Evolutionary conservation across 2,888 invertebrate genomes (phyloP), one percentile per base, ranked within the genome.

Genomic region (Protodeltote pygarga): DNA sequence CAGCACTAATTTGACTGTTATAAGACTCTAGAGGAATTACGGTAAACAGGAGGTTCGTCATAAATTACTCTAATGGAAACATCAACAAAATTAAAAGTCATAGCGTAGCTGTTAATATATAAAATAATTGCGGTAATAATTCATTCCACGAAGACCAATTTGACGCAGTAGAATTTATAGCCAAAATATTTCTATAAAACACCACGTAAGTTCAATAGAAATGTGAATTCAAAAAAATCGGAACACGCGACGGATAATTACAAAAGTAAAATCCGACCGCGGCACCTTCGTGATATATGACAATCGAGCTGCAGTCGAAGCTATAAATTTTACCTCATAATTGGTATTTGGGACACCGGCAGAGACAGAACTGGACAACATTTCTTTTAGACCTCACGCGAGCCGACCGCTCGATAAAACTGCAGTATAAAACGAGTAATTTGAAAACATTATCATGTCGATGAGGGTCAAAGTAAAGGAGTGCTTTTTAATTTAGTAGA

Each of bases 291-390:
- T 72, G 70, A 69, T 70, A 67, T 72, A 68, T 65, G 68, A 65
- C 67, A 65, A 64, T 63, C 42, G 52, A 58, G 64, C 38, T 51
- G 58, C 60, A 59, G 51, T 58, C 46, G 45, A 59, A 58, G 64
- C 54, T 57, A 74, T 72, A 77, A 75, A 73, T 73, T 65, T 71
- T 59, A 55, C 68, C 50, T 67, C 64, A 69, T 72, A 74, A 73
- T 67, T 69, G 74, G 70, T 71, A 80, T 79, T 75, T 72, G 62
- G 76, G 70, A 72, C 75, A 72, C 53, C 54, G 39, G 42, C 61
- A 44, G 57, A 53, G 51, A 55, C 63, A 60, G 48, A 44, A 53
- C 52, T 61, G 59, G 62, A 54, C 61, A 54, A 50, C 37, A 57
- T 68, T 60, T 61, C 44, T 41, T 48, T 51, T 37, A 55, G 64